Evolutionary conservation across 1,140 invertebrate genomes (phyloP), one percentile per base, ranked within the genome.

Genomic region (Hyles euphorbiae): DNA sequence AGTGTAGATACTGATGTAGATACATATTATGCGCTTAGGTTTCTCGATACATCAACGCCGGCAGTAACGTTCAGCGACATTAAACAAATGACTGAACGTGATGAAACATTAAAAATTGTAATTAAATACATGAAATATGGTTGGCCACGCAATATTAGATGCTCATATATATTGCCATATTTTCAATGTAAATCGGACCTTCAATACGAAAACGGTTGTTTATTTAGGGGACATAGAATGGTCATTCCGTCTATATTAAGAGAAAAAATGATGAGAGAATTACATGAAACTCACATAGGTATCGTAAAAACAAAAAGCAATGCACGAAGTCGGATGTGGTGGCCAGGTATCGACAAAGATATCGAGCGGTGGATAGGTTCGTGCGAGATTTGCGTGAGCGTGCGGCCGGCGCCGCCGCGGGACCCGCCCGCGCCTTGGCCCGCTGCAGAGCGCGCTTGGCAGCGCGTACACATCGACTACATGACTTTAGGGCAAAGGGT

Each of bases 291-390:
- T 1, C 22, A 22, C 22, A 1, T 22, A 2, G 22, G 22, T 0
- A 22, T 22, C 22, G 22, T 22, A 22, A 22, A 22, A 22, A 22
- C 22, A 1, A 22, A 22, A 22, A 22, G 22, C 2, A 22, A 48
- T 60, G 68, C 68, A 3, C 60, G 68, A 3, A 55, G 61, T 62
- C 52, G 59, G 4, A 57, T 70, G 45, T 70, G 68, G 65, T 70
- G 68, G 65, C 64, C 68, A 22, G 22, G 22, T 22, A 22, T 22
- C 22, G 22, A 22, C 22, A 22, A 22, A 22, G 22, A 22, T 1
- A 2, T 64, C 60, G 67, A 69, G 44, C 56, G 40, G 10, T 52
- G 52, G 53, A 56, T 63, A 8, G 51, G 56, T 9, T 45, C 58
- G 7, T 65, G n/a, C 22, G 22, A 22, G 22, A 22, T 2, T 22